Percentiles rank a stretch among this genome's conserved stretches.
These are phyloP conservation scores for Hystrix brachyura DNA, from an alignment of 2,113 vertebrate species.

Conservation along the genomic window DNA sequence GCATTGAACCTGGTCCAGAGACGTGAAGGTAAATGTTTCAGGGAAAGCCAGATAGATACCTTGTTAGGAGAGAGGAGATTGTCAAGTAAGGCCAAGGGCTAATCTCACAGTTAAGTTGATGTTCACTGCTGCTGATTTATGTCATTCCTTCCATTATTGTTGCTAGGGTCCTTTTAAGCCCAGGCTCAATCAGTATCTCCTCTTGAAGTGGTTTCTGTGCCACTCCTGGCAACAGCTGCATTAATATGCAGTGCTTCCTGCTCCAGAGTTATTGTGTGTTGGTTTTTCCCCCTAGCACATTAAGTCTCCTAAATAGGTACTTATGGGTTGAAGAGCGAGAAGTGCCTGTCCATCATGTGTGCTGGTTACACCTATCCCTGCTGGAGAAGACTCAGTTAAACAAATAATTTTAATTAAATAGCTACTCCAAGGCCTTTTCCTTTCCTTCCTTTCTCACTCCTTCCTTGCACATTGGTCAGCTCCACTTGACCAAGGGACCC, in stretches of 20 bases:
- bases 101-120: background rate
- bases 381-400: slow-evolving; percentile 30
- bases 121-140: background rate
- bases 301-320: slow-evolving; percentile 47
- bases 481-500: background rate
- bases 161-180: slow-evolving; percentile 27
- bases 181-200: background rate
- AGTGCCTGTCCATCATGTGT: slow-evolving; percentile 2
- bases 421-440: background rate
- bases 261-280: background rate
- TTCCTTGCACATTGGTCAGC: background rate
- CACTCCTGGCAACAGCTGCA: background rate
- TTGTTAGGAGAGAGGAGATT: background rate
- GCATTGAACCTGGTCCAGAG: background rate
- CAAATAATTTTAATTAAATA: slow-evolving; percentile 32
- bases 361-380: slow-evolving; percentile 25
- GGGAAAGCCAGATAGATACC: background rate
- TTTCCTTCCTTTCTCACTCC: background rate
- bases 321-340: background rate
- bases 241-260: background rate
- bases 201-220: slow-evolving; percentile 10
- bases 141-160: background rate
- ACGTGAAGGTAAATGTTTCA: background rate
- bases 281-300: slow-evolving; percentile 7
- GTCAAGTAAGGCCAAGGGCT: background rate